phyloP scores from a whole-genome alignment of 2,888 invertebrate genomes.

The Apodemia duryi region DNA sequence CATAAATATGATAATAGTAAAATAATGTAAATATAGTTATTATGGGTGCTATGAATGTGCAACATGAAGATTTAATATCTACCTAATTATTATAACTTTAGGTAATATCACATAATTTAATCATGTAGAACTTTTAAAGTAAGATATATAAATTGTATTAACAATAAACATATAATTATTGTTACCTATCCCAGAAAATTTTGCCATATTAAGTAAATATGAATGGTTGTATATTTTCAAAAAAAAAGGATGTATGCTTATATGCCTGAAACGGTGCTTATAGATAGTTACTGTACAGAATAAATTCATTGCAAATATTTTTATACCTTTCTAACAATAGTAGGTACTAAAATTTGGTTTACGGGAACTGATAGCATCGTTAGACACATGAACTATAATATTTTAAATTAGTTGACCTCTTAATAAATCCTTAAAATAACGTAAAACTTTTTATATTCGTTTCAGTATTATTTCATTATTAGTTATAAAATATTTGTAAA shows the following conservation, averaged over 20 bases:
- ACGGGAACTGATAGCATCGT: constrained; percentile 8
- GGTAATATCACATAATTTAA: background rate
- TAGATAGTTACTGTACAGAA: constrained; percentile 78
- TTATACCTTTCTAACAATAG: constrained; percentile 42
- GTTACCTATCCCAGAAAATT: background rate
- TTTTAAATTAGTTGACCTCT: no score
- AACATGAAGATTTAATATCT: background rate
- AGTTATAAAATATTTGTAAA: no score
- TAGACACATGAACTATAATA: no score
- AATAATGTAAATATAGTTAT: constrained; percentile 9
- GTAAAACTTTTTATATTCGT: no score
- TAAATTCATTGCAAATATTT: constrained; percentile 71
- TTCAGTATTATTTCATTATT: no score
- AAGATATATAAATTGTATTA: background rate
- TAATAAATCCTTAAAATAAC: no score
- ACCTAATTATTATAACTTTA: constrained; percentile 1
- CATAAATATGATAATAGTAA: background rate
- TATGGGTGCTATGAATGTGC: constrained; percentile 15
- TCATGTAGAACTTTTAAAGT: background rate
- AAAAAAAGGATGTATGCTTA: constrained; percentile 17
- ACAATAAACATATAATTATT: background rate
- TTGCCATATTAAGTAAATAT: constrained; percentile 9
- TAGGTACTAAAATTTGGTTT: background rate
- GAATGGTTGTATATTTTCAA: constrained; percentile 7
- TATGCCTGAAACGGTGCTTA: constrained; percentile 75